Percentiles rank a stretch among this genome's conserved stretches.
Conservation (phyloP, 2,113 vertebrate species). For the Hylia prasina region DNA sequence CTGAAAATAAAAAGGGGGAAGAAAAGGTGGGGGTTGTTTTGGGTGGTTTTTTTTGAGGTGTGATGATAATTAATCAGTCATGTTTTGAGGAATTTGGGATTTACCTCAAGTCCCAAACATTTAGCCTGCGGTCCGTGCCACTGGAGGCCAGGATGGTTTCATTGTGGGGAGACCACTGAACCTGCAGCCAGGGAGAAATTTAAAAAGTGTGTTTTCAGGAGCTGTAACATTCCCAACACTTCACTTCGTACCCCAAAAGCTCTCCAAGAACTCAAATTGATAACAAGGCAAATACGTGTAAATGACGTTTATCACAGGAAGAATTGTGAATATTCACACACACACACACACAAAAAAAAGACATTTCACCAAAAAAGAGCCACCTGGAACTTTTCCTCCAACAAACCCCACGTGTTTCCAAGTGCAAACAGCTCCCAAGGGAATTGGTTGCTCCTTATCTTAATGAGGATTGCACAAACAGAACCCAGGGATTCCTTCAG, state of each 20-base stretch:
- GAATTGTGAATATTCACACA: neutral
- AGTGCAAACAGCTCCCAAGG: neutral
- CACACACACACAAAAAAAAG: neutral
- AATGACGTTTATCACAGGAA: neutral
- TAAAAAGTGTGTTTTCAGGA: neutral
- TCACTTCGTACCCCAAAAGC: neutral
- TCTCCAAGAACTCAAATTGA: fast-evolving
- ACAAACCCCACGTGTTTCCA: fast-evolving
- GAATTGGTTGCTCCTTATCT: neutral
- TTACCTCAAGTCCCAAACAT: constrained; percentile 97
- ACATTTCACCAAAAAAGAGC: neutral
- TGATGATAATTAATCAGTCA: fast-evolving
- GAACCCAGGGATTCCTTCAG: neutral
- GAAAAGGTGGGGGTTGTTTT: neutral
- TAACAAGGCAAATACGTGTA: neutral
- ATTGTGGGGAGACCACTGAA: constrained; percentile 99
- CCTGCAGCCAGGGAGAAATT: constrained; percentile 65
- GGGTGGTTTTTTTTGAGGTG: neutral
- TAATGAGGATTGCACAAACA: neutral
- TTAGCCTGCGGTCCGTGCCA: constrained; percentile 94
- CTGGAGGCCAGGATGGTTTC: constrained; percentile 98
- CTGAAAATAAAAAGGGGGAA: constrained; percentile 44
- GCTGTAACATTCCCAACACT: neutral
- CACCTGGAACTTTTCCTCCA: neutral
- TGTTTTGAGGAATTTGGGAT: neutral